Evolutionary conservation across 2,113 vertebrate species (phyloP), one percentile per base, ranked within the genome.

Genomic region (Silurus glanis): DNA sequence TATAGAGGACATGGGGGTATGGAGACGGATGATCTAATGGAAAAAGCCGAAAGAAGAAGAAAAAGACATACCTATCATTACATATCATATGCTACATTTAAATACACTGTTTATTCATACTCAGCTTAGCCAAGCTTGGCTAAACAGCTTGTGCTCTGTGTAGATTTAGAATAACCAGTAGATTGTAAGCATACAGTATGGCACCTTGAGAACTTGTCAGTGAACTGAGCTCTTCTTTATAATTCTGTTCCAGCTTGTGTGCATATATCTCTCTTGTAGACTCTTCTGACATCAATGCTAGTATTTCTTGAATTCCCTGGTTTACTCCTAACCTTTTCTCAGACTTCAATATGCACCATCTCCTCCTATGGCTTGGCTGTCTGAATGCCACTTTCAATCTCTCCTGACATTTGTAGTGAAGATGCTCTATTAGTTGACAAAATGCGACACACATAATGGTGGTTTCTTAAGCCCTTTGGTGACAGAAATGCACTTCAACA

Each of bases 281-380:
- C 76, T 72, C 74, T 86, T 87, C 85, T 86, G 83, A 92, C 90
- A 88, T 89, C 83, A 67, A 67, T 89, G 89, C 83, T 88, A 89
- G 91, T 92, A 91, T 90, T 87, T 85, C 82, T 75, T 88, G 86
- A 90, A 93, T 89, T 91, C 91, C 91, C 91, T 80, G 2, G 88
- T 89, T 80, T 89, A 90, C 87, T 86, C 81, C 89, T 94, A 92
- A 94, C 93, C 93, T 95, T 94, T 94, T 87, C 81, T 85, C 83
- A 84, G 89, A 69, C 89, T 93, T 94, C 93, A 92, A 93, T 92
- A 90, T 93, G 91, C 91, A 90, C 91, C 88, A 83, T 92, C 85
- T 88, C 86, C 84, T 89, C 87, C 80, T 84, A 84, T 59, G 86
- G 67, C 64, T 88, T 91, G 89, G 88, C 84, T 89, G 89, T 83